Evolutionary conservation across 2,797 vertebrate genomes (phyloP).

Genomic region (Arnoldichthys spilopterus): DNA sequence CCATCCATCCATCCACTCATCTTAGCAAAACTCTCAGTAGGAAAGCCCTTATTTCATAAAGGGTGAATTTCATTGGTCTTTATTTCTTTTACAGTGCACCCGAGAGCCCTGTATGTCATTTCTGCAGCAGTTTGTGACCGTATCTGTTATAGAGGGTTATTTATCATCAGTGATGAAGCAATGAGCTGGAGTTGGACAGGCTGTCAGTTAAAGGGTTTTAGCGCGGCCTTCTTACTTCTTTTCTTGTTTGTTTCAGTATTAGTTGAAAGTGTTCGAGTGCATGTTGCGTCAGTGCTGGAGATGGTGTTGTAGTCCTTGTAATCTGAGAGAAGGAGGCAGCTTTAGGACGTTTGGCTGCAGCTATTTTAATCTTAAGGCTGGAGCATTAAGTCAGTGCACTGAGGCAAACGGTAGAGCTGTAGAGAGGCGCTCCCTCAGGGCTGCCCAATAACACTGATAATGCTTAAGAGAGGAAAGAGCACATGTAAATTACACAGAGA

Average conservation of each 20-base stretch:
- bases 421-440: conserved; percentile 39
- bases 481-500: background rate
- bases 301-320: conserved; percentile 48
- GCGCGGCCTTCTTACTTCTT: conserved; percentile 17
- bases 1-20: conserved; percentile 5
- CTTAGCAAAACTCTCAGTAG: background rate
- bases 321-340: conserved; percentile 52
- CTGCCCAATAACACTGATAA: conserved; percentile 34
- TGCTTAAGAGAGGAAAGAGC: conserved; percentile 18
- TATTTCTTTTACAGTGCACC: background rate
- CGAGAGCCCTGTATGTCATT: conserved; percentile 1
- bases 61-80: conserved; percentile 2
- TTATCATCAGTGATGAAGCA: background rate
- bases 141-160: background rate
- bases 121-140: conserved; percentile 9
- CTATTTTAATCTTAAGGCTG: conserved; percentile 59
- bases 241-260: conserved; percentile 13
- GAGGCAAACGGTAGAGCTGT: conserved; percentile 28
- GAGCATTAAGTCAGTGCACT: conserved; percentile 50
- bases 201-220: conserved; percentile 9
- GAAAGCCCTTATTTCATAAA: conserved; percentile 1
- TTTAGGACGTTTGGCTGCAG: conserved; percentile 56
- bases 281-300: conserved; percentile 29
- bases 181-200: background rate
- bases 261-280: conserved; percentile 27